phyloP scores from a whole-genome alignment of 1,140 invertebrate genomes.

The Formica selysi region DNA sequence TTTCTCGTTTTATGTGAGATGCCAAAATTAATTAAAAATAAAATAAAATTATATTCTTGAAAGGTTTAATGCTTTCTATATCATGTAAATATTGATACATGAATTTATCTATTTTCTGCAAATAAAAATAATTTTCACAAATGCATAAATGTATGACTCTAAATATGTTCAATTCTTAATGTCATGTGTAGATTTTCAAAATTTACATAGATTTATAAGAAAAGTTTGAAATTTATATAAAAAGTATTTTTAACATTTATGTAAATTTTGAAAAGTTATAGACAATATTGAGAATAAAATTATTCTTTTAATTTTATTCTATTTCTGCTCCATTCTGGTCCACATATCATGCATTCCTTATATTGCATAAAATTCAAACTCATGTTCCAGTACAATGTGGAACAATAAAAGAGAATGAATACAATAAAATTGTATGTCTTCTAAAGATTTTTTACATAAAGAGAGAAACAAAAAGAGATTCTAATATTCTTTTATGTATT shows the following conservation, averaged over 20 bases:
- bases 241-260: background rate
- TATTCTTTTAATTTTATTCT: conserved; percentile 4
- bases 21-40: conserved; percentile 20
- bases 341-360: background rate
- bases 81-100: conserved; percentile 49
- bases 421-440: conserved; percentile 4
- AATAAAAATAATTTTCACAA: conserved; percentile 56
- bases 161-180: conserved; percentile 2
- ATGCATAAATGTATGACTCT: conserved; percentile 5
- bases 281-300: conserved; percentile 7
- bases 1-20: background rate
- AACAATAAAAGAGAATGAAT: conserved; percentile 5
- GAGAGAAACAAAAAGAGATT: conserved; percentile 7
- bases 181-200: background rate
- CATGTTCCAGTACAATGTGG: background rate
- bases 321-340: background rate
- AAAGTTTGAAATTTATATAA: background rate
- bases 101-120: conserved; percentile 56
- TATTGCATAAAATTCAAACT: background rate
- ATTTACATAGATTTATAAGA: conserved; percentile 7
- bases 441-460: background rate
- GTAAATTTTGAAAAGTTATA: background rate
- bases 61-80: conserved; percentile 42
- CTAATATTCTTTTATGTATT: conserved; percentile 62
- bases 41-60: conserved; percentile 41